Percentiles rank a stretch among this genome's conserved stretches.
phyloP scores from a whole-genome alignment of 2,113 vertebrate genomes.

The Bambusicola thoracicus region DNA sequence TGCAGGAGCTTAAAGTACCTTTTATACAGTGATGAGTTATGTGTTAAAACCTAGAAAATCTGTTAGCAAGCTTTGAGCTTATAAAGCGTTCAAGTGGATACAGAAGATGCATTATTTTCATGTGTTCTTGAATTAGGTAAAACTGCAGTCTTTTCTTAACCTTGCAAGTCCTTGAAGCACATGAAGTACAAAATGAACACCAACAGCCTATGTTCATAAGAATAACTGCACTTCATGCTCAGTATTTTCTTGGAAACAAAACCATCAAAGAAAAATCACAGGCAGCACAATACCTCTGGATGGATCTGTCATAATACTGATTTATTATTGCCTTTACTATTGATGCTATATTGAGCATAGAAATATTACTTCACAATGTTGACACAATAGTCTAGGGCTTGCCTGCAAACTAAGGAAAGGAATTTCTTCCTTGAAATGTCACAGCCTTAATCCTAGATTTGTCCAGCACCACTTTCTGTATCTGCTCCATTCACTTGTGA shows the following conservation, averaged over 20 bases:
- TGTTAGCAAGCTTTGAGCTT: neutral
- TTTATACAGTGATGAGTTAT: neutral
- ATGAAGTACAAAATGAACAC: neutral
- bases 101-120: neutral
- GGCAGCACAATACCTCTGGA: neutral
- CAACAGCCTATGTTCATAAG: neutral
- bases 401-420: neutral
- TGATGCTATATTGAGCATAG: neutral
- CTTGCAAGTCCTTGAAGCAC: neutral
- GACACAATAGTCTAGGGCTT: neutral
- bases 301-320: neutral
- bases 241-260: neutral
- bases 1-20: neutral
- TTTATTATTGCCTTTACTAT: neutral
- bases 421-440: neutral
- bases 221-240: conserved; percentile 1
- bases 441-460: neutral
- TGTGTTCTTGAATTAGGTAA: neutral
- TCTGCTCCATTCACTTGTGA: neutral
- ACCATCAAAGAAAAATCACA: neutral
- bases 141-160: neutral
- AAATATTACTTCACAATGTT: neutral
- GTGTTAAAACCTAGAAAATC: conserved; percentile 6
- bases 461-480: neutral
- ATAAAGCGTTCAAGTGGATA: neutral